Conservation (phyloP, 2,797 vertebrate genomes). For the Anas georgica region DNA sequence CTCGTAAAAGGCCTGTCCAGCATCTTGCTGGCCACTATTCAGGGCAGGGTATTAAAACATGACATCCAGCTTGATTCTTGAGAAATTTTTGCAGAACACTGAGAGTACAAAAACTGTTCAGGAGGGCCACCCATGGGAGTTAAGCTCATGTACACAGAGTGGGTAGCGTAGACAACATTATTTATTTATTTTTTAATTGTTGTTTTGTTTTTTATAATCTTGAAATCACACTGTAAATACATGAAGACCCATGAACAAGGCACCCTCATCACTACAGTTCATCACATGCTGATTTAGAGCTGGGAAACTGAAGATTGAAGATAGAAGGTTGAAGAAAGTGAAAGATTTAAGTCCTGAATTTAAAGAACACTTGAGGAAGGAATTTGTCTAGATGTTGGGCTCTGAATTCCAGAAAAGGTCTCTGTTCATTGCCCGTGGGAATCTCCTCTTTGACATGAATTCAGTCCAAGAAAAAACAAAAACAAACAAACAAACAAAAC, state of each 20-base stretch:
- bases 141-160: too few species aligned
- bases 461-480: not conserved
- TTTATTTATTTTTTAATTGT: not conserved
- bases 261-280: not conserved
- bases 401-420: not conserved
- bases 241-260: not conserved
- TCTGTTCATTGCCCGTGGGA: not conserved
- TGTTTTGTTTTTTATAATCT: not conserved
- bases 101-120: not conserved
- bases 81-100: not conserved
- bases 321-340: not conserved
- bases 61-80: not conserved
- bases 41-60: not conserved
- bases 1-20: not conserved
- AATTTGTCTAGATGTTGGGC: not conserved
- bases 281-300: not conserved
- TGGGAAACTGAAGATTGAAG: not conserved
- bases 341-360: not conserved
- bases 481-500: too few species aligned
- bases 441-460: not conserved
- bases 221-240: not conserved
- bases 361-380: not conserved
- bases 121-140: not conserved
- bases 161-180: not conserved
- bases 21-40: not conserved